Evolutionary conservation across 2,888 invertebrate genomes (phyloP), one percentile per base, ranked within the genome.

Genomic region (Orthosia cruda): DNA sequence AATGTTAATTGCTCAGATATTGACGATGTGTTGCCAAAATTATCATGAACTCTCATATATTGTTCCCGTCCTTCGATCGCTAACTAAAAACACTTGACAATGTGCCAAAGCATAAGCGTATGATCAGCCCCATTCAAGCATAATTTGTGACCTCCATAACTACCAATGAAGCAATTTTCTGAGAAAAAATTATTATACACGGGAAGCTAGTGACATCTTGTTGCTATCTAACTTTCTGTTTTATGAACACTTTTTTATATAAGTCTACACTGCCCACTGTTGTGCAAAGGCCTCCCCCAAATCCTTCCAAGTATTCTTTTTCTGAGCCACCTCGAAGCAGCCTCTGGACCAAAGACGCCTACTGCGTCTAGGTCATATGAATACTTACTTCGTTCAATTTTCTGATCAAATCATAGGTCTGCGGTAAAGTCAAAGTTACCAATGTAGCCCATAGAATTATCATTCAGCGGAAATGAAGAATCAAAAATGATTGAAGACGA

Each of bases 11-110:
- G 18, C 16, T 59, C 15, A n/a, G 23, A 55, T n/a, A 54, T 47
- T 49, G 45, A 54, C 12, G 4, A 61, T 13, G 23, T 54, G 9
- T 4, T 55, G 7, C 47, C 3, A 26, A 45, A 58, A 47, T 52
- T 13, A 4, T 54, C 4, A 20, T 18, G 18, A 49, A 64, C 40
- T n/a, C 59, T 80, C 26, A 71, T 13, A 45, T 45, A 49, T 45
- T 7, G 71, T 26, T 52, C 1, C 71, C 20, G 20, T 55, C 40
- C 40, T 71, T 79, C 71, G 26, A 26, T 54, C 18, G 49, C 40
- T 40, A 15, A 26, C 49, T 79, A n/a, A 61, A 71, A 49, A 61
- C 26, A n/a, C 45, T 79, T 74, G 74, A 72, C 47, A 80, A 54
- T 64, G 26, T 59, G 64, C 74, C 64, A 74, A 74, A 16, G 45